Conservation (phyloP, 2,797 vertebrate species). For the Pangasius larnaudii region DNA sequence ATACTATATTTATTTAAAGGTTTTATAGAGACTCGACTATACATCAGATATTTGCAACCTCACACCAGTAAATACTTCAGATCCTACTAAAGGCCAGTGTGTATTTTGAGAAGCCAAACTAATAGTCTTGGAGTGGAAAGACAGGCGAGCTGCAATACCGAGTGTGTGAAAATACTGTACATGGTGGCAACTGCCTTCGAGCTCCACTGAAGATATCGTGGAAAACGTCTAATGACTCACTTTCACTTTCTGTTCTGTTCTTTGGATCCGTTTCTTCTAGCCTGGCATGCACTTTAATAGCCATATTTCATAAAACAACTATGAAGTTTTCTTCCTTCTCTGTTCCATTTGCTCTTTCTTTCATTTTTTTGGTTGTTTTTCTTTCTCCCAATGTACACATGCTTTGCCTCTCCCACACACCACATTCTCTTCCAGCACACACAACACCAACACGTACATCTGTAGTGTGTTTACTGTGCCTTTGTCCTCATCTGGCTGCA, state of each 20-base stretch:
- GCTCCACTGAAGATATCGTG: neutral
- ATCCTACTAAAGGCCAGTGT: constrained; percentile 1
- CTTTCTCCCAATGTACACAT: neutral
- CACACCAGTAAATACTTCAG: neutral
- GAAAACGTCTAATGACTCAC: neutral
- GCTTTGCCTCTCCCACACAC: constrained; percentile 1
- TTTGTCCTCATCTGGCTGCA: neutral
- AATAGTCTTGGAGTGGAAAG: neutral
- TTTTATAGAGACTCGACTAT: neutral
- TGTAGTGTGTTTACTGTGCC: neutral
- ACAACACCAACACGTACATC: constrained; percentile 3
- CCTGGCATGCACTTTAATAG: neutral
- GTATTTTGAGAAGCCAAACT: constrained; percentile 2
- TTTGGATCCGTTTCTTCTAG: neutral
- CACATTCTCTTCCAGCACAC: constrained; percentile 7
- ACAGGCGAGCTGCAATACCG: too few relatives aligned
- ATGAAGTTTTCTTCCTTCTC: neutral
- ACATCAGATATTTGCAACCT: neutral
- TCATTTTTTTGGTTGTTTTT: neutral
- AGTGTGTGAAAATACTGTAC: neutral
- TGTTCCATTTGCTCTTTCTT: neutral
- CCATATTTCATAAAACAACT: neutral
- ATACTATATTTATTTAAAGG: neutral
- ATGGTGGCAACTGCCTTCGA: neutral
- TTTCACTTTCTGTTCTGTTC: neutral